Evolutionary conservation across 2,113 vertebrate species (phyloP).

Genomic region (Macroglossus sobrinus): DNA sequence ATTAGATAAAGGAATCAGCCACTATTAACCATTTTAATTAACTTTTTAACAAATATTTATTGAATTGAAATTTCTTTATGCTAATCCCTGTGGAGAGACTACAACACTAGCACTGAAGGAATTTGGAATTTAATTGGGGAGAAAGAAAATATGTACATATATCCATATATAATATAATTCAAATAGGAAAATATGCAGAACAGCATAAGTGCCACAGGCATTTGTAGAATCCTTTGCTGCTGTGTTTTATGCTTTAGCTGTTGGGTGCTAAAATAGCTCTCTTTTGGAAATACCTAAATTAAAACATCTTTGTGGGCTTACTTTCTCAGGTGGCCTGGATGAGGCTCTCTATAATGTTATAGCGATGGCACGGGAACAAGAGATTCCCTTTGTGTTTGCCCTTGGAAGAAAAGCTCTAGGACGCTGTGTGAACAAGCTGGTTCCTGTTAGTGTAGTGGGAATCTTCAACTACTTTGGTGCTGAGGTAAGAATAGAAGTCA

Average conservation of each 20-base stretch:
- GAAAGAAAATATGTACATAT: neutral
- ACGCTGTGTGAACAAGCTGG: constrained; percentile 98
- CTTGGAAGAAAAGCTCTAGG: constrained; percentile 96
- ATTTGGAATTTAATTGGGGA: constrained; percentile 22
- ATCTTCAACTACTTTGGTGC: constrained; percentile 98
- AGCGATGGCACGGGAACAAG: constrained; percentile 97
- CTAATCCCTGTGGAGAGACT: neutral
- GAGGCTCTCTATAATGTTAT: constrained; percentile 98
- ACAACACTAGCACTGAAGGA: constrained; percentile 13
- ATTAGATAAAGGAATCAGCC: neutral
- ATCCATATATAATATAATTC: neutral
- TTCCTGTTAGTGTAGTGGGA: constrained; percentile 97
- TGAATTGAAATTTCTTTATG: neutral
- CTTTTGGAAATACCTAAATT: neutral
- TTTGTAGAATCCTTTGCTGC: neutral
- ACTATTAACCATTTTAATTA: neutral
- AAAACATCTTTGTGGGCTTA: neutral
- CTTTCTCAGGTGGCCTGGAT: constrained; percentile 92
- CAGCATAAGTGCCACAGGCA: neutral
- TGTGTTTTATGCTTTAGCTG: neutral
- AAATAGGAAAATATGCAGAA: neutral
- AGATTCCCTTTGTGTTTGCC: constrained; percentile 98
- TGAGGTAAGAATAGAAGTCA: constrained; percentile 84
- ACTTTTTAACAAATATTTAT: neutral
- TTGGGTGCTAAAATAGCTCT: neutral